These are phyloP conservation scores for Micropoecilia bifurca DNA, from an alignment of 2,797 vertebrate species.

Conservation along the genomic window DNA sequence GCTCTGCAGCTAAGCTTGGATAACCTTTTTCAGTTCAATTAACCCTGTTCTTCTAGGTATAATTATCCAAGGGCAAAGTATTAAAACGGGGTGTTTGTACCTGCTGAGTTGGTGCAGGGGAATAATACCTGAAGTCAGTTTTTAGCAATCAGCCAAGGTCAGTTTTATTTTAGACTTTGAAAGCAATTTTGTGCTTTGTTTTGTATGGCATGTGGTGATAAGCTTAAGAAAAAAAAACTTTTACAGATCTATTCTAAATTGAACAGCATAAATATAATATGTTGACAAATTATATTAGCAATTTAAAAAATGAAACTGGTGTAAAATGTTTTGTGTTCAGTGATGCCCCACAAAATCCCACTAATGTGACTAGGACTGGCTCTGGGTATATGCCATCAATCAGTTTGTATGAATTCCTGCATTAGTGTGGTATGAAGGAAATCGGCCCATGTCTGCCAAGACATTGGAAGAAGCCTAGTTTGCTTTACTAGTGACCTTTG, in stretches of 20 bases:
- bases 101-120: constrained; percentile 18
- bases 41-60: constrained; percentile 72
- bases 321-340: neutral
- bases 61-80: constrained; percentile 73
- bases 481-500: neutral
- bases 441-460: neutral
- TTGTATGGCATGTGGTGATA: neutral
- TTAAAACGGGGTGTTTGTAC: constrained; percentile 45
- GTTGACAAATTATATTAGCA: neutral
- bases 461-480: neutral
- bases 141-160: constrained; percentile 25
- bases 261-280: neutral
- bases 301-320: neutral
- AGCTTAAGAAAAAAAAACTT: neutral
- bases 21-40: constrained; percentile 74
- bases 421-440: neutral
- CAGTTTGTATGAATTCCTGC: neutral
- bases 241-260: neutral
- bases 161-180: constrained; percentile 12
- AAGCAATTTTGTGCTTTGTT: neutral
- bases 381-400: neutral
- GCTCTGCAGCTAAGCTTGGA: constrained; percentile 43
- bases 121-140: constrained; percentile 45
- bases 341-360: neutral
- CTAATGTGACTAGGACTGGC: too few relatives aligned